Evolutionary conservation across 2,797 vertebrate genomes (phyloP), one percentile per base, ranked within the genome.

Genomic region (Lithobates pipiens): DNA sequence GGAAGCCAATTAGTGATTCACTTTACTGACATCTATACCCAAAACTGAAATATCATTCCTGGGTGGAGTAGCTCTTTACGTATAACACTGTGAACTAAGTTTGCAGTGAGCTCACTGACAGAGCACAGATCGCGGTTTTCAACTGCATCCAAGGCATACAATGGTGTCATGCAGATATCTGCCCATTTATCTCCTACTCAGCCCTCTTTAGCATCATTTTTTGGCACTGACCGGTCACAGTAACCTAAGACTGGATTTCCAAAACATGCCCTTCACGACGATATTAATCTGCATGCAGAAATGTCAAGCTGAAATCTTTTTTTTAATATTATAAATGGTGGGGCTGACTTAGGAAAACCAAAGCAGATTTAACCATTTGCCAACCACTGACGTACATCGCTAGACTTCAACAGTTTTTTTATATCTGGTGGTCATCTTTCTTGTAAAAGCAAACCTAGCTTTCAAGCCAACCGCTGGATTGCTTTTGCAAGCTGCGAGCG

Each of bases 101-200:
- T 70, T 25, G n/a, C 29, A 50, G 9, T 86, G 74, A 82, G 79
- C 13, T 82, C 85, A 86, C n/a, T 61, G 73, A 77, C 69, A 73
- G 36, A 77, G 23, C 44, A 0, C 23, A 46, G 74, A 67, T 86
- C 80, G 69, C 15, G 16, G 39, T 54, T 54, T 63, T 23, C n/a
- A 3, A 68, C 42, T 42, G 3, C 77, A 50, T 77, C 77, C 84
- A 85, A 85, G 11, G 4, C 71, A 76, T 44, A 85, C 77, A 85
- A 76, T 85, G 77, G 32, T 69, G 77, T 85, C 80, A 85, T 85
- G 71, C 9, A 32, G 57, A 80, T 85, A 75, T 75, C 61, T 57
- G 42, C 32, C 29, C 32, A 39, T 54, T 85, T 85, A 85, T 80
- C 84, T 85, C 8, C 15, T 7, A 21, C 25, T 8, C 44, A n/a